Base-by-base conservation (phyloP, 2,797 vertebrate genomes). In the Centroberyx gerrardi region DNA sequence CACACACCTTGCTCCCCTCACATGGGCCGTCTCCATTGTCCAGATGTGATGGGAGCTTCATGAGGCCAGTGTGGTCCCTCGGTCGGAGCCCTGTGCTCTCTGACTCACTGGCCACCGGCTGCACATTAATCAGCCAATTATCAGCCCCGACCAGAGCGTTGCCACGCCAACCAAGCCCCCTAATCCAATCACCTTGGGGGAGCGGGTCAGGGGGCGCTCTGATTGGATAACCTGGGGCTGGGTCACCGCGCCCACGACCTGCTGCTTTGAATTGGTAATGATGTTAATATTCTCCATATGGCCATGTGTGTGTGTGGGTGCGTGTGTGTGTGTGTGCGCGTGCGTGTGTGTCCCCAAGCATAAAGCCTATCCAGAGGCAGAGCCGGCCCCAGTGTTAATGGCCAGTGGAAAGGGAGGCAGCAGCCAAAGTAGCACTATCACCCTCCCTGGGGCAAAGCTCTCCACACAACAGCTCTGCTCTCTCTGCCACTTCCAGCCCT, bases 231-330 rank as follows among this genome's bases (percentile, higher is more conserved):
- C 91, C 90, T 0, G 44, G 71, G 91, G 87, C 89, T 46, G 84
- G 92, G 91, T 92, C 90, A 36, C 72, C 53, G 66, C 42, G 76
- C 78, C 79, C 59, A 17, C 90, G 91, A 93, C 91, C 92, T 15
- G 69, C 80, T 76, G 86, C 90, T 93, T 92, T 93, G 90, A 92
- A 89, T 91, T 87, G 91, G 87, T 93, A 93, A 93, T 91, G 73
- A 88, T 42, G 87, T 84, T 93, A 93, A 93, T 93, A 77, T 91
- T 71, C 81, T 90, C 92, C 92, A 92, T 93, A 93, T 93, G 92
- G 87, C 76, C 4, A 5, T 5, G 69, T 60, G 78, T 56, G 36
- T 5, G 58, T 5, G 8, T 8, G 29, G 10, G 52, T 55, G 54
- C 15, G 56, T 22, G 56, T 38, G 56, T 18, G 56, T 40, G 55